Conservation (phyloP, 2,888 invertebrate genomes). For the Crepidodera aurea region DNA sequence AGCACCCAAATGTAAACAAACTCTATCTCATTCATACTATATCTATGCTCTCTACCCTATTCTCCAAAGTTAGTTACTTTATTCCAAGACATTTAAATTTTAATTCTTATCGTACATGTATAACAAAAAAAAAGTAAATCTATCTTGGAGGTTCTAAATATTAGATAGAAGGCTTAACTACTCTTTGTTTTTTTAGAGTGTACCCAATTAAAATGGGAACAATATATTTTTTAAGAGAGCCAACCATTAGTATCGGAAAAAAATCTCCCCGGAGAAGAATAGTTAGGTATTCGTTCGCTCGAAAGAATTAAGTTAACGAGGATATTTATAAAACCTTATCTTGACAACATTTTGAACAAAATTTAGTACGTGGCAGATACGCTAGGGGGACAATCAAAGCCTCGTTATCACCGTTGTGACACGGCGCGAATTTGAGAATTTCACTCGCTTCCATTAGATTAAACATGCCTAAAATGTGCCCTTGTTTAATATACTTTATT, state of each 20-base stretch:
- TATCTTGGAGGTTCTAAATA: no score
- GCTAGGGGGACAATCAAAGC: constrained; percentile 54
- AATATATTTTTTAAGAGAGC: neutral
- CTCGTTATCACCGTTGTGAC: constrained; percentile 49
- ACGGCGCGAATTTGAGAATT: constrained; percentile 52
- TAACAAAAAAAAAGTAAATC: no score
- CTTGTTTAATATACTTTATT: constrained; percentile 56
- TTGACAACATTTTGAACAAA: constrained; percentile 58
- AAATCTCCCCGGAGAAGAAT: constrained; percentile 32
- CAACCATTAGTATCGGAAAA: constrained; percentile 36
- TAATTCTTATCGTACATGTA: no score
- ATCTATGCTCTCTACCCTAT: no score
- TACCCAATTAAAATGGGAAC: constrained; percentile 7
- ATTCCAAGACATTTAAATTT: no score
- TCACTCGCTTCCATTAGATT: constrained; percentile 54
- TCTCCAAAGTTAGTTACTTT: no score
- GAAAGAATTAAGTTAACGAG: constrained; percentile 58
- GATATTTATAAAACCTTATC: constrained; percentile 60
- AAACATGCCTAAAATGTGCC: constrained; percentile 53
- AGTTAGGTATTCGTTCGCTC: constrained; percentile 48
- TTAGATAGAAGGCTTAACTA: no score
- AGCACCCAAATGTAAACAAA: no score
- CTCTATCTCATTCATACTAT: no score
- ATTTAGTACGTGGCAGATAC: constrained; percentile 56
- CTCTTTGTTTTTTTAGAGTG: constrained; percentile 5